Base-by-base conservation (phyloP, 2,888 invertebrate genomes). In the Acanthacorydalis orientalis region DNA sequence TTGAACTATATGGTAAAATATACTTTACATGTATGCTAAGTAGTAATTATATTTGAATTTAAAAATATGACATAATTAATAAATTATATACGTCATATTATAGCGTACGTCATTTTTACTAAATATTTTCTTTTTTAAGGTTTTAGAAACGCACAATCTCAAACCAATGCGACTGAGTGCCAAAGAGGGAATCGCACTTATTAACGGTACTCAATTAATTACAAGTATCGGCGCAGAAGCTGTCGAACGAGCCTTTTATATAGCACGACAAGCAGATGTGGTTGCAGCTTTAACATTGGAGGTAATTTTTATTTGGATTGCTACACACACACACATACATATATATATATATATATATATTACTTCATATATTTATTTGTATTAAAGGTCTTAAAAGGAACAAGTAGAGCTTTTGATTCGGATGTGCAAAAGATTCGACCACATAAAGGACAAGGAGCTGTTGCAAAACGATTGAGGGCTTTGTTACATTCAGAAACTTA, bases 201-300 rank as follows among this genome's bases (percentile, higher is more conserved):
- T 80, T 54, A 80, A 80, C 59, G 80, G 79, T 37, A 80, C 80
- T 10, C 79, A 80, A 56, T 63, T 80, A 51, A 79, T 80, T 42
- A 73, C 78, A 9, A 71, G 77, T 9, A 61, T 80, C 16, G 79
- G 78, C 37, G 74, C 76, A 10, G 75, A 78, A 64, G 78, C 75
- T 6, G 67, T 78, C 1, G 74, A 77, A 57, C 59, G 77, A 52
- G 71, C 78, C 0, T 65, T 67, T 40, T 67, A 66, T 48, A 70
- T 78, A 46, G 73, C 75, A 1, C 62, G 70, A 49, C 78, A 79
- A 57, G 78, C 78, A 1, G 78, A 79, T 57, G 70, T 80, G 7
- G 72, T 79, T 9, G 76, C 78, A 1, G 75, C 78, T 1, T 58
- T 80, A 46, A 73, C 75, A 1, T 58, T 80, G 39, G 79, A 80